phyloP scores from a whole-genome alignment of 2,888 invertebrate species.

The Chrysolina oricalcia region DNA sequence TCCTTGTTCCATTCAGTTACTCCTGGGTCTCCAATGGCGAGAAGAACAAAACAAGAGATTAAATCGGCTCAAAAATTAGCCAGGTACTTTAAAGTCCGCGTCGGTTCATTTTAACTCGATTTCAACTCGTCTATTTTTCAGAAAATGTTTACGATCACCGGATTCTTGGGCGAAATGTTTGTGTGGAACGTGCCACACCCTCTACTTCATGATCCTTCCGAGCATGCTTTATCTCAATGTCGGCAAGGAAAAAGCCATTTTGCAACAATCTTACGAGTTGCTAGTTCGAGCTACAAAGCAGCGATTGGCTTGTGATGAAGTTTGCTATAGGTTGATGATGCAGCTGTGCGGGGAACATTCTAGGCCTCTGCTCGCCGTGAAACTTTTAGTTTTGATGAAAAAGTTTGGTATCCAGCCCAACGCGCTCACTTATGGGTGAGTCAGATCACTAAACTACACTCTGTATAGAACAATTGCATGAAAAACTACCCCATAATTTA shows the following conservation, averaged over 20 bases:
- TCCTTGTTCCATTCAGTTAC: slow-evolving; percentile 67
- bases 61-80: slow-evolving; percentile 91
- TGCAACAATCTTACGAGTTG: slow-evolving; percentile 89
- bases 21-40: slow-evolving; percentile 92
- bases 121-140: slow-evolving; percentile 45
- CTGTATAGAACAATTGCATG: no score
- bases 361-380: slow-evolving; percentile 94
- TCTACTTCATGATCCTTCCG: slow-evolving; percentile 96
- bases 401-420: slow-evolving; percentile 95
- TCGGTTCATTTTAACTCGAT: slow-evolving; percentile 11
- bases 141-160: slow-evolving; percentile 74
- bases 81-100: slow-evolving; percentile 68
- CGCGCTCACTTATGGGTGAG: slow-evolving; percentile 95
- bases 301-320: slow-evolving; percentile 93
- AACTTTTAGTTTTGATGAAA: slow-evolving; percentile 92
- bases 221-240: slow-evolving; percentile 83
- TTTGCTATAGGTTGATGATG: slow-evolving; percentile 99
- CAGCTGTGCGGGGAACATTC: slow-evolving; percentile 97
- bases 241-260: slow-evolving; percentile 83
- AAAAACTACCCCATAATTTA: no score
- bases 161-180: slow-evolving; percentile 95
- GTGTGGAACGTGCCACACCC: slow-evolving; percentile 90
- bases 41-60: slow-evolving; percentile 96
- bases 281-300: slow-evolving; percentile 90
- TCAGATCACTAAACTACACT: slow-evolving; percentile 32